Base-by-base conservation (phyloP, 2,113 vertebrate genomes). In the Taxidea taxus region DNA sequence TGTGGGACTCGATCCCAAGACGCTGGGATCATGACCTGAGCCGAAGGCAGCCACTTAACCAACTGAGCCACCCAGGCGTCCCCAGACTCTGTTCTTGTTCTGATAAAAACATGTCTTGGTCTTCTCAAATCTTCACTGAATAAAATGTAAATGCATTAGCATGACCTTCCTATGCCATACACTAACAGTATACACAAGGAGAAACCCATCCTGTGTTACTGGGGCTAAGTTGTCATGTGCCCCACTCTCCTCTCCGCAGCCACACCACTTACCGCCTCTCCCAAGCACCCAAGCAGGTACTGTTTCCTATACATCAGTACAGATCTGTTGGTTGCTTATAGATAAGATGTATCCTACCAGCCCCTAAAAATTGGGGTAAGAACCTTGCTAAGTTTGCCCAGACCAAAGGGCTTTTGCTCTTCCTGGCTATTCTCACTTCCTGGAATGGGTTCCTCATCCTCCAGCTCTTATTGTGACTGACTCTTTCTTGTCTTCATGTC, bases 271-370 rank as follows among this genome's bases (percentile, higher is more conserved):
- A 51, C 10, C 6, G 20, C 80, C 10, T 66, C 31, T 27, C 16
- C 1, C 7, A 42, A 42, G 34, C 14, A 56, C 34, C 31, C 21
- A 7, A 29, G 15, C 14, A 51, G 4, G 37, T 21, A 16, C 62
- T 70, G 20, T 66, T 39, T 0, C 0, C 8, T 37, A 1, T n/a
- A 16, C 20, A 47, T 31, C 1, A 1, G 15, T 31, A 34, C 44
- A 70, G 11, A 20, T n/a, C 12, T 37, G 1, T 23, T 37, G 42
- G 44, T 34, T 82, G 27, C 6, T 68, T 78, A n/a, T 5, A 85
- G 16, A 23, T 11, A 77, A 58, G 3, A 7, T 82, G 16, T 21
- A 0, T 58, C 23, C 44, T 58, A 21, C 3, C 15, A 16, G 47
- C 51, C 37, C 49, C 25, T 87, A 23, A 82, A 49, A 82, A 42